Conservation (phyloP, 2,797 vertebrate genomes). For the Cryptoprocta ferox region DNA sequence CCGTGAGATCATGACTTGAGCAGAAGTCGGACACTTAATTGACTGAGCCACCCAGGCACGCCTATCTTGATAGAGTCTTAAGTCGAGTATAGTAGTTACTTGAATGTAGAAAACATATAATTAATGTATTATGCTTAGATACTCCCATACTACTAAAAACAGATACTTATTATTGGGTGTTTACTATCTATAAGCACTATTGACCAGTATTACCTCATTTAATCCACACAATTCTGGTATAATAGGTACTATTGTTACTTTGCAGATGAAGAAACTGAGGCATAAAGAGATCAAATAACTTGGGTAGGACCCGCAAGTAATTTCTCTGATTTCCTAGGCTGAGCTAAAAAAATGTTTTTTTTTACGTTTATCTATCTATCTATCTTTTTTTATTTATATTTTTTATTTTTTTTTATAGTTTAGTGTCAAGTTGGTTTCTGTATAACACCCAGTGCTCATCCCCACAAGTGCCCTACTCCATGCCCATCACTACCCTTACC, state of each 20-base stretch:
- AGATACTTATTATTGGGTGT: background rate
- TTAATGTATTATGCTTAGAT: conserved; percentile 43
- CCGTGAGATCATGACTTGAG: no score
- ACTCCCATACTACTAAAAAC: background rate
- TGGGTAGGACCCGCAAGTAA: background rate
- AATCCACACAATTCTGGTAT: conserved; percentile 18
- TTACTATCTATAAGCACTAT: background rate
- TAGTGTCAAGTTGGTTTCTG: no score
- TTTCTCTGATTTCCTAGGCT: background rate
- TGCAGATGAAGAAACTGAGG: background rate
- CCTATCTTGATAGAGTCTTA: background rate
- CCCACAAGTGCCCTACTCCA: no score
- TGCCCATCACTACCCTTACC: no score
- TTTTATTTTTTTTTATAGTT: no score
- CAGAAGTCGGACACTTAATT: no score
- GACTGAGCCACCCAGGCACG: no score
- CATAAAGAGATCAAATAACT: background rate
- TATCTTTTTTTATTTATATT: no score
- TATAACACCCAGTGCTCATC: no score
- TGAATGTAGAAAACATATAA: conserved; percentile 8
- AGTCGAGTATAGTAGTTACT: background rate
- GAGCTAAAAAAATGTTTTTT: background rate
- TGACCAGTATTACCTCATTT: conserved; percentile 31
- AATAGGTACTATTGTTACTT: background rate
- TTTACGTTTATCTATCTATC: no score